Base-by-base conservation (phyloP, 1,140 invertebrate genomes). In the Zaprionus ghesquierei region DNA sequence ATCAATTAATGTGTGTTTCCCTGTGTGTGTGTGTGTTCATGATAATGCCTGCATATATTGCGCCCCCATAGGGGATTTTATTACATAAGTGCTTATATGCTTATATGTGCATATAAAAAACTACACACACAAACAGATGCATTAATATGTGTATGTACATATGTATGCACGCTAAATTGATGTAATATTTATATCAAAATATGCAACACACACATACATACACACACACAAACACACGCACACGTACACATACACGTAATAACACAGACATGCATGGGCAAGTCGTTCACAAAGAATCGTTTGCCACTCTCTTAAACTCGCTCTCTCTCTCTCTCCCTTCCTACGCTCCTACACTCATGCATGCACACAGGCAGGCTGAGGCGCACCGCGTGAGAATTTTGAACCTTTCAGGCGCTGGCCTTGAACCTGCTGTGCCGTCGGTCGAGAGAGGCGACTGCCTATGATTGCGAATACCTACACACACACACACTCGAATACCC, bases 401-500 rank as follows among this genome's bases (percentile, higher is more conserved):
- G 81, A 86, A 86, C 81, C 81, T 82, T 87, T 81, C 82, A 76
- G 84, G 64, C 81, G 73, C 69, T 86, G 81, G 81, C 81, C 81
- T 86, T 86, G 81, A 86, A 86, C 81, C 81, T 86, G 66, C 82
- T 75, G 61, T 44, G 61, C 51, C 69, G 61, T 44, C 69, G 75
- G 81, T 72, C 75, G 61, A 63, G 29, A 69, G 53, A 23, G 13
- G 18, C 59, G 29, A 59, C 58, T 38, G 44, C 46, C 38, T 41
- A 33, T 35, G 62, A 75, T 53, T 72, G 69, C 10, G 29, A 66
- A 81, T 69, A 76, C 71, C 44, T 60, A 69, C 53, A 69, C 55
- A 69, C 33, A 65, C 35, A 27, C 41, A 33, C 63, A 69, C 31
- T 54, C 59, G n/a, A n/a, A 56, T 15, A 53, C 35, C 33, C 51